Evolutionary conservation across 2,113 vertebrate genomes (phyloP).

Genomic region (Chlamydotis undulata): DNA sequence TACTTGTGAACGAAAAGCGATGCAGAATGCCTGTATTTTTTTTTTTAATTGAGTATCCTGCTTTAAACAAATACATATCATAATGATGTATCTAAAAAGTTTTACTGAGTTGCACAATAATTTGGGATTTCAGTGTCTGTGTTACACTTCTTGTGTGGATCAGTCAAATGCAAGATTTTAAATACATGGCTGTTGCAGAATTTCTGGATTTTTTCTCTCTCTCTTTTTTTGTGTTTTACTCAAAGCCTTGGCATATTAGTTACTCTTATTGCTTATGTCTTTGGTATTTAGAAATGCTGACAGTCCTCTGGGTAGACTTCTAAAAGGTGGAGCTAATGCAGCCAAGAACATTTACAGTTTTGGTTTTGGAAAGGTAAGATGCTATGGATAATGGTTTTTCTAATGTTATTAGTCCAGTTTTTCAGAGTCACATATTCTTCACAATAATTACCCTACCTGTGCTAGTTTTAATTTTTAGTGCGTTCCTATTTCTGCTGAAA

Average conservation of each 20-base stretch:
- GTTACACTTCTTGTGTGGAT: not conserved
- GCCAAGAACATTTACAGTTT: conserved; percentile 78
- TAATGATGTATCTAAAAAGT: not conserved
- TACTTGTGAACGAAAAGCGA: not conserved
- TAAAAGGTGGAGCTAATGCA: conserved; percentile 51
- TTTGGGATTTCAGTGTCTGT: not conserved
- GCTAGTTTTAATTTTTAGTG: not conserved
- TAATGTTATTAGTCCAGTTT: not conserved
- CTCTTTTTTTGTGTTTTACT: not conserved
- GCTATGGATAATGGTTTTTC: not conserved
- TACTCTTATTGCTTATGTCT: not conserved
- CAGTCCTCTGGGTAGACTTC: conserved; percentile 62
- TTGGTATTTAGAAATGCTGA: conserved; percentile 66
- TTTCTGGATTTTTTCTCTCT: not conserved
- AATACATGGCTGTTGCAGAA: not conserved
- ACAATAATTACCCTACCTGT: not conserved
- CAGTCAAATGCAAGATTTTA: not conserved
- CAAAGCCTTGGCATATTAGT: not conserved
- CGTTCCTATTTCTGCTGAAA: not conserved
- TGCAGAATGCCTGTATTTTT: not conserved
- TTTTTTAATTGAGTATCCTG: not conserved
- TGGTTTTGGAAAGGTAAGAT: conserved; percentile 88
- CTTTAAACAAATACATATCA: not conserved
- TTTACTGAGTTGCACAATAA: not conserved
- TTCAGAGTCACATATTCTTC: not conserved